Base-by-base conservation (phyloP, 1,140 invertebrate genomes). In the Megalonaias nervosa region DNA sequence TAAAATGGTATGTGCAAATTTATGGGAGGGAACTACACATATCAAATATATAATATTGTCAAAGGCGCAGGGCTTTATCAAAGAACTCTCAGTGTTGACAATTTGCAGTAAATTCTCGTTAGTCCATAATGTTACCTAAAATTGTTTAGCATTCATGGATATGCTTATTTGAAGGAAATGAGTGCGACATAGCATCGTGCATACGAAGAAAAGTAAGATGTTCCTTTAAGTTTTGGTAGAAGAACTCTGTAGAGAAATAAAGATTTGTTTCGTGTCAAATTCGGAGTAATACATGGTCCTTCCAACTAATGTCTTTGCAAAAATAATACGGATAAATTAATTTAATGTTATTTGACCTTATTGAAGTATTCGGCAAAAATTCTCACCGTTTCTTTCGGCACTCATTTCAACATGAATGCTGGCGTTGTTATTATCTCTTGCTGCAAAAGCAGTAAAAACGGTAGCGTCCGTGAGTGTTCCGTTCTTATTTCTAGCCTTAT, bases 401-500 rank as follows among this genome's bases (percentile, higher is more conserved):
- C 60, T 62, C 12, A 78, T 59, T 48, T 81, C 75, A 56, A 76
- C 77, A 19, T 81, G 75, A 16, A 82, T 59, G n/a, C 61, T 55
- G 0, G 56, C 23, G 23, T 56, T 64, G 12, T 70, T 70, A 15
- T 55, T 71, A 55, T 83, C 79, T 38, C 57, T 75, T 1, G 79
- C 81, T 13, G 74, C 79, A 75, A 84, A 83, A 15, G 77, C 81
- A 13, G 68, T 80, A 70, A 84, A 84, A 15, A 83, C 66, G 11
- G 79, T 84, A 9, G 81, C 81, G 38, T 84, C 71, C 4, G 66
- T 70, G 5, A 71, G 21, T 6, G 55, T 64, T 4, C 80, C 81
- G 38, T 60, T 77, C 5, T 9, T 16, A 12, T 71, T 79, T 26
- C 69, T 65, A 6, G 67, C 71, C 64, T 56, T 48, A 6, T 16